Conservation (phyloP, 2,888 invertebrate species). For the Ectemnius cavifrons region DNA sequence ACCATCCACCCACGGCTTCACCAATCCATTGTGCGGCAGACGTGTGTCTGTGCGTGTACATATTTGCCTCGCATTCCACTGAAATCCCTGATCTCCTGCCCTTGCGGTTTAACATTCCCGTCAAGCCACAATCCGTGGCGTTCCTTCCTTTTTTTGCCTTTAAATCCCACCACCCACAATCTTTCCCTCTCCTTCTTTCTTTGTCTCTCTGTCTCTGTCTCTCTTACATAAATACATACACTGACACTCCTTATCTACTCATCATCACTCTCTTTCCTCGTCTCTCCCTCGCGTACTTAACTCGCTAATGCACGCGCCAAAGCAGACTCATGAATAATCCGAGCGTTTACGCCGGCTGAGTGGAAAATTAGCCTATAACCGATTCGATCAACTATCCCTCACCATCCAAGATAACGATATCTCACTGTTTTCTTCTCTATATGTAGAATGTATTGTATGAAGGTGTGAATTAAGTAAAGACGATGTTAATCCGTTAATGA, state of each 20-base stretch:
- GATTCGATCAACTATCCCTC: conserved; percentile 30
- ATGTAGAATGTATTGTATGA: too few species aligned
- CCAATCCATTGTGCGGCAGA: conserved; percentile 40
- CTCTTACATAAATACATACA: too few species aligned
- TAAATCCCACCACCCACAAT: too few species aligned
- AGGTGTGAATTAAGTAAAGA: too few species aligned
- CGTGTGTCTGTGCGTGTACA: too few species aligned
- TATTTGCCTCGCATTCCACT: conserved; percentile 47
- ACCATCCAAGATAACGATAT: too few species aligned
- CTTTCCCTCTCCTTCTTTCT: neutral
- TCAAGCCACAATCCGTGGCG: conserved; percentile 29
- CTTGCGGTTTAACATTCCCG: conserved; percentile 52
- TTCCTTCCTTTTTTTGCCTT: too few species aligned
- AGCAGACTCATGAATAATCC: conserved; percentile 46
- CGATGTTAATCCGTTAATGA: too few species aligned
- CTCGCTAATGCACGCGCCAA: neutral
- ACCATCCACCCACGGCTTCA: conserved; percentile 38
- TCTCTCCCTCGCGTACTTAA: neutral
- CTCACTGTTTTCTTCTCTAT: too few species aligned
- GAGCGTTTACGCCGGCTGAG: conserved; percentile 27
- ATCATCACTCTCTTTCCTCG: neutral
- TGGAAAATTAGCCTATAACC: conserved; percentile 38
- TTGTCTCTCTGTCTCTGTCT: neutral
- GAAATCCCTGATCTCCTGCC: conserved; percentile 57
- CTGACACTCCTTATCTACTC: too few species aligned